Conservation (phyloP, 1,140 invertebrate genomes). For the Drosophila kohkoa region DNA sequence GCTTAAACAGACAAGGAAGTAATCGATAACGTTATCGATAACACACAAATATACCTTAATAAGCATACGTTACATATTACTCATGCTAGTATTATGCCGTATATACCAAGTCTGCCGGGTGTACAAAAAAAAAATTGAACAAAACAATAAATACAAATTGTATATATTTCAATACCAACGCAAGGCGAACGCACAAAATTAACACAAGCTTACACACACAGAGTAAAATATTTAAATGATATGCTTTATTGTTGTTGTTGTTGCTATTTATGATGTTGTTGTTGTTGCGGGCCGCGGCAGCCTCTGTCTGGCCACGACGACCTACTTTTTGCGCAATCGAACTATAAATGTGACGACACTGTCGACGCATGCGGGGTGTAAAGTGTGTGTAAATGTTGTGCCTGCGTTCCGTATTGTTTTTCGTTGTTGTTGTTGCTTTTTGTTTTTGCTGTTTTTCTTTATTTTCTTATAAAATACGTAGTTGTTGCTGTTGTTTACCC, state of each 20-base stretch:
- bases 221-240: slow-evolving; percentile 79
- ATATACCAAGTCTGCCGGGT: not conserved
- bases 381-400: slow-evolving; percentile 19
- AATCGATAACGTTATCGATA: too few species aligned
- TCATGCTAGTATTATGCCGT: not conserved
- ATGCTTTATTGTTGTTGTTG: slow-evolving; percentile 66
- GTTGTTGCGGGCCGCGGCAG: slow-evolving; percentile 31
- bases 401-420: slow-evolving; percentile 1
- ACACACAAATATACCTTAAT: not conserved
- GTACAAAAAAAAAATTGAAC: slow-evolving; percentile 5
- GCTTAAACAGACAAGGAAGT: too few species aligned
- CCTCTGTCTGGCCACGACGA: slow-evolving; percentile 73
- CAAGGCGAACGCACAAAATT: slow-evolving; percentile 56
- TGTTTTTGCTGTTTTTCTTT: slow-evolving; percentile 32
- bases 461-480: slow-evolving; percentile 37
- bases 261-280: slow-evolving; percentile 31
- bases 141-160: slow-evolving; percentile 58
- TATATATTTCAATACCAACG: slow-evolving; percentile 61
- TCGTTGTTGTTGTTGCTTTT: not conserved
- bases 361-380: slow-evolving; percentile 26
- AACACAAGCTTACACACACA: slow-evolving; percentile 55
- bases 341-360: slow-evolving; percentile 70
- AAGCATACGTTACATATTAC: not conserved
- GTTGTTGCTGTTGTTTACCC: slow-evolving; percentile 15
- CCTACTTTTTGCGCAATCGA: slow-evolving; percentile 82